Conservation (phyloP, 2,113 vertebrate species). For the Calidris pugnax region DNA sequence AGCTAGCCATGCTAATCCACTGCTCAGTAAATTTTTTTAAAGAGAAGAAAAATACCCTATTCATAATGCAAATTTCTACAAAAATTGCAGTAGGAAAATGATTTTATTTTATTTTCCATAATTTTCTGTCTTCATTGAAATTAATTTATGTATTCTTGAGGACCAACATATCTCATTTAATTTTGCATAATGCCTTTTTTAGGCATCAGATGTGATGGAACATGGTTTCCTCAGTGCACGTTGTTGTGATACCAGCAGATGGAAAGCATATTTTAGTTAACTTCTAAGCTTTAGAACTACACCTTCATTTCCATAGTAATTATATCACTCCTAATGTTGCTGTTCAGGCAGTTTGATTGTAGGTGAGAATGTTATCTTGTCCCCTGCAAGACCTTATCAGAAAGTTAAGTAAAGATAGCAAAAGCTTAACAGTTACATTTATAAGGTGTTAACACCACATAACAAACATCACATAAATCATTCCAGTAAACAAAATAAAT, state of each 20-base stretch:
- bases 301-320: not conserved
- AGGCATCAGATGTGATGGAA: not conserved
- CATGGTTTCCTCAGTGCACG: not conserved
- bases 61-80: not conserved
- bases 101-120: not conserved
- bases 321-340: not conserved
- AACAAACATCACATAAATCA: not conserved
- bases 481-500: not conserved
- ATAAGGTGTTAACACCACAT: not conserved
- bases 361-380: not conserved
- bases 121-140: not conserved
- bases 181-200: not conserved
- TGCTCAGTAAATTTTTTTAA: not conserved
- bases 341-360: not conserved
- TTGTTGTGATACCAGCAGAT: not conserved
- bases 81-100: not conserved
- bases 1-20: not conserved
- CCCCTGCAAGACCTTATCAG: not conserved
- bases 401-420: not conserved
- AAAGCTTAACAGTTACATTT: not conserved
- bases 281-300: not conserved
- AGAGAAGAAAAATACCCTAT: not conserved
- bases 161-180: not conserved
- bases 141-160: not conserved
- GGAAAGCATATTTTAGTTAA: not conserved